phyloP scores from a whole-genome alignment of 2,888 invertebrate species.

The Drosophila paranaensis region DNA sequence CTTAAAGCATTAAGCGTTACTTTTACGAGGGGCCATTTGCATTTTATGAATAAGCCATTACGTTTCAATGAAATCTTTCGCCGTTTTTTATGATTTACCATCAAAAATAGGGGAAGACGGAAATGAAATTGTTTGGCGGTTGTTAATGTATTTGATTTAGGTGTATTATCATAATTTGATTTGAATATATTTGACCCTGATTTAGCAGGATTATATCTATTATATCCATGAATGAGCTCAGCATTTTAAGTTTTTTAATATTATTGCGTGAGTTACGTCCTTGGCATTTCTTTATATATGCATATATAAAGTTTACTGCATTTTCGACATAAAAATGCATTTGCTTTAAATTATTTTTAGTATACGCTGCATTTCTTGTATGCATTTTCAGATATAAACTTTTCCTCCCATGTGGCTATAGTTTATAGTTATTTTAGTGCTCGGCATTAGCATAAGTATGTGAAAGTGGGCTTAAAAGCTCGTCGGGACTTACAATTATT shows the following conservation, averaged over 20 bases:
- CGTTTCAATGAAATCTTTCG: conserved; percentile 40
- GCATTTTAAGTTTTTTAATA: neutral
- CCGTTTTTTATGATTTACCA: conserved; percentile 33
- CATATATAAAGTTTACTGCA: neutral
- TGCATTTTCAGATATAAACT: neutral
- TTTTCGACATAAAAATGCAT: neutral
- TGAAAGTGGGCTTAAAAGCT: conserved; percentile 5
- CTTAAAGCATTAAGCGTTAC: conserved; percentile 29
- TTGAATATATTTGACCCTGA: neutral
- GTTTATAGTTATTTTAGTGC: conserved; percentile 6
- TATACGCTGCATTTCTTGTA: neutral
- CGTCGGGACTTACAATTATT: conserved; percentile 6
- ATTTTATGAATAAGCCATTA: conserved; percentile 63
- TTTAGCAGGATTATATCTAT: neutral
- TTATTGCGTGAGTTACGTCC: neutral
- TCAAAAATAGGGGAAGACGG: conserved; percentile 12
- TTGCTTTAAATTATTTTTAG: neutral
- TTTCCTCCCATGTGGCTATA: neutral
- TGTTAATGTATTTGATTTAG: conserved; percentile 24
- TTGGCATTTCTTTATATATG: neutral
- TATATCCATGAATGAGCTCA: neutral
- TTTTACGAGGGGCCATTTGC: conserved; percentile 57
- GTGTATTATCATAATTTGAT: conserved; percentile 4
- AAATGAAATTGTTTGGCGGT: conserved; percentile 1
- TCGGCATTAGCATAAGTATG: conserved; percentile 14